Percentiles rank a stretch among this genome's conserved stretches.
These are phyloP conservation scores for Tokudaia tokunoshimensis DNA, from an alignment of 2,797 vertebrate species.

Conservation along the genomic window DNA sequence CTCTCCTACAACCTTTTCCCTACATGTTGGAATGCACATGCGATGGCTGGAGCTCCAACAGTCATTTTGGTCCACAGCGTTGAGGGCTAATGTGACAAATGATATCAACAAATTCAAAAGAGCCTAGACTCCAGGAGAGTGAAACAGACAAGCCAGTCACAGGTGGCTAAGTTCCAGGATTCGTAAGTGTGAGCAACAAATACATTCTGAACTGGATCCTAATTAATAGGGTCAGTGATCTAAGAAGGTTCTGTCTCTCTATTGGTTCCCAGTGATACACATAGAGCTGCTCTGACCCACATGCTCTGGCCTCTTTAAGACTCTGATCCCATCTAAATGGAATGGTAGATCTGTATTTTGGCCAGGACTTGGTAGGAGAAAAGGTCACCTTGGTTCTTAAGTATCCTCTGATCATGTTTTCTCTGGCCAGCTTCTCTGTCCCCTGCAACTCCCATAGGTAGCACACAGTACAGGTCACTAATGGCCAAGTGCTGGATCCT, in stretches of 20 bases:
- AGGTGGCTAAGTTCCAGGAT: not conserved
- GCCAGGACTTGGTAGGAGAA: not conserved
- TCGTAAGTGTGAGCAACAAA: not conserved
- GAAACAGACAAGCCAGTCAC: not conserved
- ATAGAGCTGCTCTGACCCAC: not conserved
- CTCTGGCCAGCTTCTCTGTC: not conserved
- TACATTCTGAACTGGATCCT: slow-evolving; percentile 12
- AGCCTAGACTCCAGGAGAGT: not conserved
- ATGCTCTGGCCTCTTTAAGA: not conserved
- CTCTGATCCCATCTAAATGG: not conserved
- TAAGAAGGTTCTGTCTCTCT: not conserved
- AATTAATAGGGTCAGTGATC: not conserved
- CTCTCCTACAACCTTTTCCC: not conserved
- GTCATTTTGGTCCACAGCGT: not conserved
- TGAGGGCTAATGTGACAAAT: not conserved
- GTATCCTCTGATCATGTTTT: not conserved
- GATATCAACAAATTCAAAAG: not conserved
- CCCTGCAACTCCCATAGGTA: not conserved
- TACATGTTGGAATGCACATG: not conserved
- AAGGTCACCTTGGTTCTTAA: not conserved
- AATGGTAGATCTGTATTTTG: not conserved
- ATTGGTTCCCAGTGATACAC: not conserved
- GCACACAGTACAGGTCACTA: not conserved
- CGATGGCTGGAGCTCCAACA: not conserved
- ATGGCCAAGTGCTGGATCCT: not conserved